Evolutionary conservation across 2,888 invertebrate species (phyloP).

Genomic region (Stenichneumon culpator): DNA sequence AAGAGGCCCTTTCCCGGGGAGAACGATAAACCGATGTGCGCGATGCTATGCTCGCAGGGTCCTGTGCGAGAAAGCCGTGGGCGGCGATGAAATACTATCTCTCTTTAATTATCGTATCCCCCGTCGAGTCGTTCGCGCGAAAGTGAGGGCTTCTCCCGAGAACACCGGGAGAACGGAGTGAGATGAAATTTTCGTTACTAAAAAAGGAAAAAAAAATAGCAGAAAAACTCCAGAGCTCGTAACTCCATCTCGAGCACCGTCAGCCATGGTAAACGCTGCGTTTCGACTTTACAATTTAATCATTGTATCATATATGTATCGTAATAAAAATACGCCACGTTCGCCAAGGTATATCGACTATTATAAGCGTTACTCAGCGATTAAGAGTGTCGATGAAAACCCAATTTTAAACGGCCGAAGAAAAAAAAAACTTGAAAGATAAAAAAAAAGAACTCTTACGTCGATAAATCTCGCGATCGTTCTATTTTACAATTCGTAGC

Average conservation of each 20-base stretch:
- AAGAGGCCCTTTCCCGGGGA: conserved; percentile 71
- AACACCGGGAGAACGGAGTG: conserved; percentile 41
- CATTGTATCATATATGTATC: conserved; percentile 14
- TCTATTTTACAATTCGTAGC: conserved; percentile 23
- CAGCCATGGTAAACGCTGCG: conserved; percentile 38
- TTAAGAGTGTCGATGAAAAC: conserved; percentile 4
- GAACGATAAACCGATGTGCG: conserved; percentile 71
- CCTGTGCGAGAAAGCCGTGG: conserved; percentile 64
- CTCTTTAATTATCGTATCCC: conserved; percentile 72
- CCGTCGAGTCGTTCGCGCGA: conserved; percentile 70
- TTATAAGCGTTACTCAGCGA: background rate
- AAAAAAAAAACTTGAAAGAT: background rate
- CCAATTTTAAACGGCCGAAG: background rate
- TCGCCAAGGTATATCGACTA: background rate
- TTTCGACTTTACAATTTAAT: conserved; percentile 19
- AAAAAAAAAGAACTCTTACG: conserved; percentile 6
- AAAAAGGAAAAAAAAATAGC: background rate
- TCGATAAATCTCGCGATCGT: conserved; percentile 16
- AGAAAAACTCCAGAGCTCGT: conserved; percentile 45
- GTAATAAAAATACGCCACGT: conserved; percentile 7
- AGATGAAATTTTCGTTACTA: conserved; percentile 60
- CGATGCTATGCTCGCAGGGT: conserved; percentile 37
- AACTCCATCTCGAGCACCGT: conserved; percentile 57
- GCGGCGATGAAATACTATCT: conserved; percentile 73
- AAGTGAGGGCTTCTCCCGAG: conserved; percentile 38